Conservation (phyloP, 2,113 vertebrate species). For the Camelus dromedarius region DNA sequence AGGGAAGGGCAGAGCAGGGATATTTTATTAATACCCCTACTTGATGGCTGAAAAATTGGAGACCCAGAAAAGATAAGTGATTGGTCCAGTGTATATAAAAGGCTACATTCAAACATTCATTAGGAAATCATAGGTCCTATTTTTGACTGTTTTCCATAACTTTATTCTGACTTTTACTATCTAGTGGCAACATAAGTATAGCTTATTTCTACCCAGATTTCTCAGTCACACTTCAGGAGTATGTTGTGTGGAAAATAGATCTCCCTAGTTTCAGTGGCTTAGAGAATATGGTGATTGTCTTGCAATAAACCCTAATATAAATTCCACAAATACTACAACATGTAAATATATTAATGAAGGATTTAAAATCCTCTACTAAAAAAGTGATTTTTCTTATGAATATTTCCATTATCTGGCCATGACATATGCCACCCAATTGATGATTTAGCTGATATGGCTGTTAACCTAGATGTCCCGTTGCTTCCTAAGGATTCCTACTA, state of each 20-base stretch:
- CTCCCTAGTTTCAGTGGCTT: neutral
- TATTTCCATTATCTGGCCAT: slow-evolving; percentile 20
- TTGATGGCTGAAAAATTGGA: neutral
- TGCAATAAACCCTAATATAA: neutral
- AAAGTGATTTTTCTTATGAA: neutral
- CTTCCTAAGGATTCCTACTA: slow-evolving; percentile 20
- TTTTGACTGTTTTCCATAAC: neutral
- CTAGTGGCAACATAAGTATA: neutral
- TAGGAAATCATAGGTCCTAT: neutral
- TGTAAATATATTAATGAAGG: slow-evolving; percentile 3
- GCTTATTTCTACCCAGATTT: slow-evolving; percentile 3
- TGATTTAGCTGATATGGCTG: neutral
- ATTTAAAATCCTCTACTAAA: neutral
- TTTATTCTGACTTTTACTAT: slow-evolving; percentile 8
- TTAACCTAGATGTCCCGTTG: neutral
- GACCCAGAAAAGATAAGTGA: slow-evolving; percentile 2
- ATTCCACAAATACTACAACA: neutral
- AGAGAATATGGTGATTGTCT: neutral
- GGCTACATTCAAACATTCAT: neutral
- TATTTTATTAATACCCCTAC: neutral
- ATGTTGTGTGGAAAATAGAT: slow-evolving; percentile 3
- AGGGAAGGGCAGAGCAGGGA: neutral
- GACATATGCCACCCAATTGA: neutral
- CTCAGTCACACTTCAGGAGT: neutral
- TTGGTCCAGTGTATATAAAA: neutral